phyloP scores from a whole-genome alignment of 1,140 invertebrate species.

The Penaeus indicus region DNA sequence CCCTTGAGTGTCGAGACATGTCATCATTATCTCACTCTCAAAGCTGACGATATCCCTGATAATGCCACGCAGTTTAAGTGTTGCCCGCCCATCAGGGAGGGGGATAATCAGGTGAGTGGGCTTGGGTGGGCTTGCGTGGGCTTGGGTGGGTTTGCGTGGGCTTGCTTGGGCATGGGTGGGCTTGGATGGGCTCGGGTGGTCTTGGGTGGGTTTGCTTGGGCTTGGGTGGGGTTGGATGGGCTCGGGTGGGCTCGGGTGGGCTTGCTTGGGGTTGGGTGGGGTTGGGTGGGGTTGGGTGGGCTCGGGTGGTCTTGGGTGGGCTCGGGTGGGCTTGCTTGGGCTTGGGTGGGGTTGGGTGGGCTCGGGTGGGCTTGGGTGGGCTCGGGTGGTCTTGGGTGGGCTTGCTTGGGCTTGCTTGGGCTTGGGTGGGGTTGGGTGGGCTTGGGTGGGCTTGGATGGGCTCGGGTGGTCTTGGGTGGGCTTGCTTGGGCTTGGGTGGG shows the following conservation, averaged over 20 bases:
- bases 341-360: slow-evolving; percentile 68
- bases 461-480: slow-evolving; percentile 46
- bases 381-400: slow-evolving; percentile 46
- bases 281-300: slow-evolving; percentile 41
- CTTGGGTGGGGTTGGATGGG: too few relatives aligned
- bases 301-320: slow-evolving; percentile 68
- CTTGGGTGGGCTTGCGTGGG: slow-evolving; percentile 40
- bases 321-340: slow-evolving; percentile 39
- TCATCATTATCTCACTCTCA: slow-evolving; percentile 80
- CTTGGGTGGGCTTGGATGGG: slow-evolving; percentile 42
- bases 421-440: too few relatives aligned
- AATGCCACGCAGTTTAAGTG: slow-evolving; percentile 80
- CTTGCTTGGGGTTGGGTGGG: slow-evolving; percentile 65
- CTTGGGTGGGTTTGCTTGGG: slow-evolving; percentile 41
- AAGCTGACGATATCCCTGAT: slow-evolving; percentile 76
- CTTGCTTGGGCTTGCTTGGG: background rate
- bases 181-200: background rate
- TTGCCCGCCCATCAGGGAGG: slow-evolving; percentile 78
- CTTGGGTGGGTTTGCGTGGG: background rate
- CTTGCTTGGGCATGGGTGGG: slow-evolving; percentile 46
- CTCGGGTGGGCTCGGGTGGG: slow-evolving; percentile 52
- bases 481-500: background rate
- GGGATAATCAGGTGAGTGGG: slow-evolving; percentile 74
- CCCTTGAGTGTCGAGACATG: slow-evolving; percentile 80
- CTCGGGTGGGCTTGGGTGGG: slow-evolving; percentile 39